Conservation (phyloP, 2,113 vertebrate species). For the Phylloscopus trochiloides region DNA sequence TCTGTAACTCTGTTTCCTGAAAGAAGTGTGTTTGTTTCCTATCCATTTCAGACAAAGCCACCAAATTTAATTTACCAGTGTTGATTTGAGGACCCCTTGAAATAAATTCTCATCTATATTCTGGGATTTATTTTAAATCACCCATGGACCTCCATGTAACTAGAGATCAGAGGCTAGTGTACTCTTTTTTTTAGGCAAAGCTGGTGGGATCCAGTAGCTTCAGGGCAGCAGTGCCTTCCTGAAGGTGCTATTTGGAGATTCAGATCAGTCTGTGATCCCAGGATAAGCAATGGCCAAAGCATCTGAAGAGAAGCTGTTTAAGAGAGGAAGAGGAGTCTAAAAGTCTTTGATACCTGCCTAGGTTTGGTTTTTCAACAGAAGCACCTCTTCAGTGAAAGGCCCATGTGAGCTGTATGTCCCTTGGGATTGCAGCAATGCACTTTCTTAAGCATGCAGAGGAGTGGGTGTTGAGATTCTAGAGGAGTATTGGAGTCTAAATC, state of each 20-base stretch:
- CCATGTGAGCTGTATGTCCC: background rate
- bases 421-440: background rate
- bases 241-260: background rate
- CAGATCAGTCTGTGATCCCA: background rate
- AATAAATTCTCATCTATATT: background rate
- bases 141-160: background rate
- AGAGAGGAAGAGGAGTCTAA: background rate
- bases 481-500: background rate
- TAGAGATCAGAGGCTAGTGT: background rate
- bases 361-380: background rate
- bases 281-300: background rate
- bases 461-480: background rate
- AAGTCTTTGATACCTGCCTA: background rate
- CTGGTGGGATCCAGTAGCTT: background rate
- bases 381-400: background rate
- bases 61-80: background rate
- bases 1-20: background rate
- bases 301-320: background rate
- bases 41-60: background rate
- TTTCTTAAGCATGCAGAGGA: background rate
- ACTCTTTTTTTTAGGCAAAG: background rate
- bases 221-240: background rate
- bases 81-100: background rate
- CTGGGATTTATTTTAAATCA: background rate
- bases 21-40: background rate